A percentile compares a stretch with the other conserved stretches of the same genome.
These are phyloP conservation scores for Neosilurus mollespiculum DNA, from an alignment of 2,797 vertebrate species.

Conservation along the genomic window DNA sequence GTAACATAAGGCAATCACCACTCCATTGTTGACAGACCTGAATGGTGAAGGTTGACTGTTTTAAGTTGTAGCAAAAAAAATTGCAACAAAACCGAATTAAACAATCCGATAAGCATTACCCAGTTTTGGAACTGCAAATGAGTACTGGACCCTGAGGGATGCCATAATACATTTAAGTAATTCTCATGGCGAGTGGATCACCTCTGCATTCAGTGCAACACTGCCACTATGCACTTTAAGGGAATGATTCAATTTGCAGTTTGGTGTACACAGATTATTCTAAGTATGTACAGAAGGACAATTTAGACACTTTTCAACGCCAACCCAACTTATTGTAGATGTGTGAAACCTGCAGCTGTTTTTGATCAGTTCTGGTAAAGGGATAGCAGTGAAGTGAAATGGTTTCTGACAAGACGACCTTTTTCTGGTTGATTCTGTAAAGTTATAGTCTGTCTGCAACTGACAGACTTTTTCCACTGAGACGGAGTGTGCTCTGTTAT, in stretches of 20 bases:
- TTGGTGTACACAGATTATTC: neutral
- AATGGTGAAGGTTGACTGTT: neutral
- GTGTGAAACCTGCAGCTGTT: constrained; percentile 15
- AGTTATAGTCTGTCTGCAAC: neutral
- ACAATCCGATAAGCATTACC: too few relatives aligned
- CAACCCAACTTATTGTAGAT: neutral
- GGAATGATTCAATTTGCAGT: neutral
- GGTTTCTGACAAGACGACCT: neutral
- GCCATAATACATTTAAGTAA: neutral
- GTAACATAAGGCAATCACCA: too few relatives aligned
- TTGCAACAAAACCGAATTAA: neutral
- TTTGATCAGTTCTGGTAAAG: constrained; percentile 10
- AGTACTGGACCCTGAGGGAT: neutral
- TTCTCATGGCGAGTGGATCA: neutral
- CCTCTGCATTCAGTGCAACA: neutral
- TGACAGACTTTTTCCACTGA: neutral
- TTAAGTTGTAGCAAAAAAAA: neutral
- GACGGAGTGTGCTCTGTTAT: too few relatives aligned
- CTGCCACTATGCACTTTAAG: neutral
- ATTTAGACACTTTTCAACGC: neutral
- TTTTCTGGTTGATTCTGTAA: neutral
- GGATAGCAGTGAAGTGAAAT: neutral
- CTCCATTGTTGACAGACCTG: too few relatives aligned
- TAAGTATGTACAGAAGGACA: neutral
- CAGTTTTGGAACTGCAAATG: neutral